Percentiles rank a stretch among this genome's conserved stretches.
Conservation (phyloP, 2,888 invertebrate species). For the Incurvaria masculella region DNA sequence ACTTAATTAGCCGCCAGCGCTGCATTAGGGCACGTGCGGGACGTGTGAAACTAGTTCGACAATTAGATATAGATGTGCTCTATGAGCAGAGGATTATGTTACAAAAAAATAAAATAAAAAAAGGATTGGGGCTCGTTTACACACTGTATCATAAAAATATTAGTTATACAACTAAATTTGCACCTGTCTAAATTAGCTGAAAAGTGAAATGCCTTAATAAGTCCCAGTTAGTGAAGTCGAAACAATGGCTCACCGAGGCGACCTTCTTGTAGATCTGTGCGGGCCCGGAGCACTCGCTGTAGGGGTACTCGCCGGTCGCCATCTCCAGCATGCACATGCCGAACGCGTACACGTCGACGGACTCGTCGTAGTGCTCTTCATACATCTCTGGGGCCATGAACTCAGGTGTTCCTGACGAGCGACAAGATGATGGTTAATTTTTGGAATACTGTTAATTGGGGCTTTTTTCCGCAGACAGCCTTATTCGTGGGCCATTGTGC, state of each 20-base stretch:
- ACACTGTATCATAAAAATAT: neutral
- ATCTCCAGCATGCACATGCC: conserved; percentile 99
- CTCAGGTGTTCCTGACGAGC: conserved; percentile 74
- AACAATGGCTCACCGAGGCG: conserved; percentile 88
- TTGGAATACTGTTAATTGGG: neutral
- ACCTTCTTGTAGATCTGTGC: conserved; percentile 99
- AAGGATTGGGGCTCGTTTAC: neutral
- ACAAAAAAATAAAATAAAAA: neutral
- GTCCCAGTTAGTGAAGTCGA: no score
- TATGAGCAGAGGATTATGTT: no score
- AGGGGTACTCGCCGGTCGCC: conserved; percentile 99
- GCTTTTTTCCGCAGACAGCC: no score
- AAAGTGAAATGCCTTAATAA: neutral
- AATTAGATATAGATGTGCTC: no score
- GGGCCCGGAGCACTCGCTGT: conserved; percentile 96
- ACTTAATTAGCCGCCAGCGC: no score
- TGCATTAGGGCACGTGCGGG: no score
- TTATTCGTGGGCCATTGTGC: no score
- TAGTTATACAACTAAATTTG: neutral
- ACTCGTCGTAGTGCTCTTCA: conserved; percentile 99
- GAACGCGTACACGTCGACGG: conserved; percentile 98
- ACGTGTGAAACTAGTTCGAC: no score
- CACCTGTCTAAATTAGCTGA: neutral
- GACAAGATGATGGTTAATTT: neutral
- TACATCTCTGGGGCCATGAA: conserved; percentile 99